phyloP scores from a whole-genome alignment of 2,888 invertebrate genomes.

The Oasisia sp. region DNA sequence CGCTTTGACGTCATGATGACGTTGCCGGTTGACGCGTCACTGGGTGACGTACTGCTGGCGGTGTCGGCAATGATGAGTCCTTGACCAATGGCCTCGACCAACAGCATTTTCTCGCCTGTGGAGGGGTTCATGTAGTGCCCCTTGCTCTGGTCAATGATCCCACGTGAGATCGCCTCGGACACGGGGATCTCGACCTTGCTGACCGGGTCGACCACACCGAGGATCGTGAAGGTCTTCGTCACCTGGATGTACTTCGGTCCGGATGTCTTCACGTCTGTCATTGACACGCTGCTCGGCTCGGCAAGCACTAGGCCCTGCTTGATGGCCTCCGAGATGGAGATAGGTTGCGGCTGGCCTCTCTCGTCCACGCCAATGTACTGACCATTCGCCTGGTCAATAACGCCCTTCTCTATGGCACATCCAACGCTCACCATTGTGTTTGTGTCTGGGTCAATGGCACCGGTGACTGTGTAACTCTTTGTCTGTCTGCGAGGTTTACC shows the following conservation, averaged over 20 bases:
- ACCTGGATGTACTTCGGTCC: constrained; percentile 54
- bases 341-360: constrained; percentile 73
- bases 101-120: constrained; percentile 74
- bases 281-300: constrained; percentile 51
- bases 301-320: constrained; percentile 76
- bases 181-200: constrained; percentile 51
- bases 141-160: constrained; percentile 65
- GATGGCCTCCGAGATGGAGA: constrained; percentile 85
- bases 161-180: constrained; percentile 62
- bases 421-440: constrained; percentile 83
- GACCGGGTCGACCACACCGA: constrained; percentile 84
- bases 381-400: constrained; percentile 72
- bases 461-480: constrained; percentile 75
- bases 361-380: constrained; percentile 69
- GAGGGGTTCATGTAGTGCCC: constrained; percentile 65
- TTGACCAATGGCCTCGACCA: constrained; percentile 51
- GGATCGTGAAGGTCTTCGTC: constrained; percentile 79
- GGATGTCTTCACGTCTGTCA: constrained; percentile 49
- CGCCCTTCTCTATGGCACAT: constrained; percentile 75
- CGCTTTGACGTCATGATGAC: constrained; percentile 56
- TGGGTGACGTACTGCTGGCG: constrained; percentile 20
- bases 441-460: constrained; percentile 86
- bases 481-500: constrained; percentile 19
- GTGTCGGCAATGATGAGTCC: constrained; percentile 45
- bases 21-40: constrained; percentile 26